phyloP scores from a whole-genome alignment of 2,888 invertebrate genomes.

The Caenorhabditis wallacei region DNA sequence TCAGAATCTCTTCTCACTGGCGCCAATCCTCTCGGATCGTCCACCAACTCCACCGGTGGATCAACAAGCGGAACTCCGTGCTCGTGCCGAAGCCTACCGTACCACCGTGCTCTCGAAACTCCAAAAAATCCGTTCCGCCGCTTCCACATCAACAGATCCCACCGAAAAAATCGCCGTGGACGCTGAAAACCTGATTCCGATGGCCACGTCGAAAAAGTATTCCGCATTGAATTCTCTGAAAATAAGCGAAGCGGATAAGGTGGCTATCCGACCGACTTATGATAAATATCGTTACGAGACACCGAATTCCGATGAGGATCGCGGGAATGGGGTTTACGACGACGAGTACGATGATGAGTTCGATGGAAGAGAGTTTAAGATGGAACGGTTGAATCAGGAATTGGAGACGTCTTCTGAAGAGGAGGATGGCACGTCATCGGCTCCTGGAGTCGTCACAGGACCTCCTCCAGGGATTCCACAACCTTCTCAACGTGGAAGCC shows the following conservation, averaged over 20 bases:
- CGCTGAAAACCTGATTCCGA: conserved; percentile 65
- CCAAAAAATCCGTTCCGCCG: conserved; percentile 9
- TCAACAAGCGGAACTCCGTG: conserved; percentile 37
- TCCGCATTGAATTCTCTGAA: conserved; percentile 64
- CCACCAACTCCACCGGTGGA: conserved; percentile 33
- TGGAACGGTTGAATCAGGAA: conserved; percentile 67
- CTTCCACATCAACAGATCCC: not conserved
- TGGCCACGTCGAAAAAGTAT: conserved; percentile 66
- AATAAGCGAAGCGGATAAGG: conserved; percentile 63
- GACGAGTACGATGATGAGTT: conserved; percentile 80
- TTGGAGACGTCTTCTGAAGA: conserved; percentile 56
- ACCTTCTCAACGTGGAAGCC: not conserved
- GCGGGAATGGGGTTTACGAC: conserved; percentile 66
- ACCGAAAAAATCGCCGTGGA: conserved; percentile 23
- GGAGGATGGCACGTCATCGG: conserved; percentile 14
- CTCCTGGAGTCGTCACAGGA: not conserved
- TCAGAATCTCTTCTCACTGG: conserved; percentile 51
- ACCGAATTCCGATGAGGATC: conserved; percentile 59
- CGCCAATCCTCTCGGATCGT: conserved; percentile 42
- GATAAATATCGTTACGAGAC: conserved; percentile 74
- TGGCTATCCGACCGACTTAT: conserved; percentile 74
- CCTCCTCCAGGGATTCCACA: conserved; percentile 10
- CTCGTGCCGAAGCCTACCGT: conserved; percentile 49
- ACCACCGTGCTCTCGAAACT: conserved; percentile 46
- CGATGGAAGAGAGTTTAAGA: conserved; percentile 71